Percentiles rank a stretch among this genome's conserved stretches.
phyloP scores from a whole-genome alignment of 2,113 vertebrate genomes.

The Lanius collurio region DNA sequence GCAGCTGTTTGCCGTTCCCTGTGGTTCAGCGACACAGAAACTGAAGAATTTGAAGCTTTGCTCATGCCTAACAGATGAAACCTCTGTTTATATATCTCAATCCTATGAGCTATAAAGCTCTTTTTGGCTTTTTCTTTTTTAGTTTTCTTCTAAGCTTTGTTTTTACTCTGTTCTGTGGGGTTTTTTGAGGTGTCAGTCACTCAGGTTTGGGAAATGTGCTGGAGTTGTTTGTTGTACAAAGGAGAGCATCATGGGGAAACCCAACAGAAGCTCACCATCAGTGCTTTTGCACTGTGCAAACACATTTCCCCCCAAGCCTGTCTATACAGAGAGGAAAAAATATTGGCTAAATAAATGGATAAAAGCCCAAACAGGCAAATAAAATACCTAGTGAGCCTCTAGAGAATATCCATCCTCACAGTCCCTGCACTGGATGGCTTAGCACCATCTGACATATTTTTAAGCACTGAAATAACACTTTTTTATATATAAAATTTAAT shows the following conservation, averaged over 20 bases:
- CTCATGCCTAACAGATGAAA: not conserved
- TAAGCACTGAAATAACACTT: not conserved
- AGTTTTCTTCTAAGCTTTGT: not conserved
- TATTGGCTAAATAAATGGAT: not conserved
- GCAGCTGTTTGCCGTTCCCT: not conserved
- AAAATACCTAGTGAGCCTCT: not conserved
- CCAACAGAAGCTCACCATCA: not conserved
- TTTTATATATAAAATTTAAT: not conserved
- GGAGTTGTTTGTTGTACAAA: not conserved
- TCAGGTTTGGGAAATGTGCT: not conserved
- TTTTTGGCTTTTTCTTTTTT: not conserved
- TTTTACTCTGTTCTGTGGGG: not conserved
- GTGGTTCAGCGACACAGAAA: not conserved
- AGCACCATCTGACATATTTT: not conserved
- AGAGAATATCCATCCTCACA: not conserved
- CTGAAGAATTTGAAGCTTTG: not conserved
- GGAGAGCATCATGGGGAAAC: fast-evolving
- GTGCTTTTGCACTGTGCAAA: not conserved
- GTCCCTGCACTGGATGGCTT: not conserved
- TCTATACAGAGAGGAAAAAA: not conserved
- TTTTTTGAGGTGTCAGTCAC: not conserved
- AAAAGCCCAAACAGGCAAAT: not conserved
- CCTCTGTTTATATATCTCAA: not conserved
- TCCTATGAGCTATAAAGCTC: not conserved
- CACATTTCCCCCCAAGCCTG: not conserved